phyloP scores from a whole-genome alignment of 92 coral and sea anemone genomes.

The Palythoa grandiflora region DNA sequence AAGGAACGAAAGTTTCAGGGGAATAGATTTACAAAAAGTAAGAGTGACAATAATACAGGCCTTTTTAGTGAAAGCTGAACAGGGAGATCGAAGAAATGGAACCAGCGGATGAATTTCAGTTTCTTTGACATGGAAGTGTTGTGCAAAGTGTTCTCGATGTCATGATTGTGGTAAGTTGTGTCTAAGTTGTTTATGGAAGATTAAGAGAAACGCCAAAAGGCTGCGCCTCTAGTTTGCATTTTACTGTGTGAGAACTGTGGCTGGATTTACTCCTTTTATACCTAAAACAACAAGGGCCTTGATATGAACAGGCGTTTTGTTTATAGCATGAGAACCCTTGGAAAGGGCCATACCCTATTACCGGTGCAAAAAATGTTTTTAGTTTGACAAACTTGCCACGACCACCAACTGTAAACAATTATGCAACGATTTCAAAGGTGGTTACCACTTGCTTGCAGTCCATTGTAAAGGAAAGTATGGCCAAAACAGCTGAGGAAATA shows the following conservation, averaged over 20 bases:
- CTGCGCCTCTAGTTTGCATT: constrained; percentile 44
- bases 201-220: constrained; percentile 14
- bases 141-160: constrained; percentile 43
- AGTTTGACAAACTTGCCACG: constrained; percentile 66
- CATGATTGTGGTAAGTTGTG: constrained; percentile 50
- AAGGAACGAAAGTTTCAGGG: neutral
- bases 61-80: constrained; percentile 41
- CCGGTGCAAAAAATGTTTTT: constrained; percentile 39
- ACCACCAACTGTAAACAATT: constrained; percentile 44
- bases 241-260: constrained; percentile 51
- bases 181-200: constrained; percentile 37
- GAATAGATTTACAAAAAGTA: neutral
- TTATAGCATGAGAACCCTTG: constrained; percentile 57
- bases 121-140: constrained; percentile 55
- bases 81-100: constrained; percentile 21
- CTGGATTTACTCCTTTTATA: constrained; percentile 50
- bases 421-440: constrained; percentile 40
- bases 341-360: constrained; percentile 35
- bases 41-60: neutral
- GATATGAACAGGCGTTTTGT: constrained; percentile 66
- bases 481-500: constrained; percentile 43
- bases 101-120: constrained; percentile 8
- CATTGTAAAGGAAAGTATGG: constrained; percentile 45
- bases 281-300: constrained; percentile 32
- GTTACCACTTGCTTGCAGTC: constrained; percentile 35